Base-by-base conservation (phyloP, 2,797 vertebrate genomes). In the Buceros bicornis region DNA sequence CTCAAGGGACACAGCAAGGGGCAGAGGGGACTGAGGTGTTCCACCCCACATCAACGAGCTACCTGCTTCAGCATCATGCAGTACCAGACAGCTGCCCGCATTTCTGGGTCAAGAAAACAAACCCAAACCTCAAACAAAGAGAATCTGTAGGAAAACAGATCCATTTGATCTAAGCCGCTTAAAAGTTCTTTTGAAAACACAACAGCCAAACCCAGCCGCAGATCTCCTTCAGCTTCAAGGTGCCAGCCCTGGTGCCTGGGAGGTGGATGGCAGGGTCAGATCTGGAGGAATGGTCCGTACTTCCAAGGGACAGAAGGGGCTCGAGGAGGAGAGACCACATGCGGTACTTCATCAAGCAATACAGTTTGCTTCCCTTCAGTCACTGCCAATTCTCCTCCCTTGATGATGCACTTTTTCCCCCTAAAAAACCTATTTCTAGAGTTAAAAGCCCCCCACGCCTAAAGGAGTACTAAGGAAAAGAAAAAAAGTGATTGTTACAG, bases 1-100 rank as follows among this genome's bases (percentile, higher is more conserved):
- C 78, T 60, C 43, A 21, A 6, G 22, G 51, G 60, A n/a, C 3
- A 3, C 24, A 61, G 45, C 45, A 35, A 28, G 24, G n/a, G 13
- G 13, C 25, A 24, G 66, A 29, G 61, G 0, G 2, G 19, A 48
- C 43, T 0, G 6, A 0, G 10, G 6, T 8, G 71, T 53, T 18
- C 16, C 5, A 10, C 16, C 51, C 26, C 76, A 43, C 29, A 1
- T 56, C 53, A 26, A 2, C n/a, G 25, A 21, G 42, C 25, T 6
- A 7, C 51, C 22, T 17, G 5, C 20, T 31, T 17, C n/a, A 56
- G 54, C 60, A 45, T 14, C 47, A 21, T 2, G 5, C 28, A 18
- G 14, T 0, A 15, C 13, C 57, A 45, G 48, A 8, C 13, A 47
- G 28, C 40, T 29, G 29, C 29, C 73, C 16, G 28, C 4, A 8